Evolutionary conservation across 2,888 invertebrate genomes (phyloP), one percentile per base, ranked within the genome.

Genomic region (Lacanobia oleracea): DNA sequence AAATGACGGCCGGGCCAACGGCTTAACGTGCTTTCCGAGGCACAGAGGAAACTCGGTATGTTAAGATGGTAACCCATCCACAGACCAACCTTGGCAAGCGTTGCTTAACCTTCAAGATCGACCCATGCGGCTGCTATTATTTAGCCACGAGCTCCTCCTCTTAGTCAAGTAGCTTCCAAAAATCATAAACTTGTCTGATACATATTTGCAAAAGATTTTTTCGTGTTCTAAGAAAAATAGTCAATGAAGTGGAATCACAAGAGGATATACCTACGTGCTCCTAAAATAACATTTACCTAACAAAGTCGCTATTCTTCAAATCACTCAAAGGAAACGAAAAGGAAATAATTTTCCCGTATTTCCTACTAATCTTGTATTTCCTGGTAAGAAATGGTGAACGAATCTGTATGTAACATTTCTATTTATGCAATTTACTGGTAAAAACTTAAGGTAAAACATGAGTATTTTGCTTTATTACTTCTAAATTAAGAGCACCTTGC

Each of bases 201-300:
- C 1, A 40, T 40, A 21, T 51, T 51, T 51, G 12, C 21, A 21
- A 51, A 51, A 51, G 21, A 14, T 12, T 21, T 23, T 48, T 23
- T 48, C 27, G 27, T 27, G 27, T 23, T 37, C 21, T 23, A 50
- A n/a, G 37, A 43, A 43, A 14, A 14, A 43, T 5, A 40, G 4
- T n/a, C 12, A 1, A 43, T 66, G n/a, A 16, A 65, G 27, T 21
- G 43, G 16, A 23, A 40, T n/a, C 51, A 27, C 16, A 51, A 67
- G 4, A 56, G 54, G 33, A 56, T 40, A 40, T 67, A n/a, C n/a
- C n/a, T n/a, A 27, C 33, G 33, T 33, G 33, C 2, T 67, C 68
- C 72, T 69, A 64, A 77, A 77, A 72, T 57, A 77, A 64, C 59
- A 50, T 53, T 54, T 14, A 8, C 7, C 21, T 64, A 62, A 61